Evolutionary conservation across 2,113 vertebrate genomes (phyloP), one percentile per base, ranked within the genome.

Genomic region (Perca fluviatilis): DNA sequence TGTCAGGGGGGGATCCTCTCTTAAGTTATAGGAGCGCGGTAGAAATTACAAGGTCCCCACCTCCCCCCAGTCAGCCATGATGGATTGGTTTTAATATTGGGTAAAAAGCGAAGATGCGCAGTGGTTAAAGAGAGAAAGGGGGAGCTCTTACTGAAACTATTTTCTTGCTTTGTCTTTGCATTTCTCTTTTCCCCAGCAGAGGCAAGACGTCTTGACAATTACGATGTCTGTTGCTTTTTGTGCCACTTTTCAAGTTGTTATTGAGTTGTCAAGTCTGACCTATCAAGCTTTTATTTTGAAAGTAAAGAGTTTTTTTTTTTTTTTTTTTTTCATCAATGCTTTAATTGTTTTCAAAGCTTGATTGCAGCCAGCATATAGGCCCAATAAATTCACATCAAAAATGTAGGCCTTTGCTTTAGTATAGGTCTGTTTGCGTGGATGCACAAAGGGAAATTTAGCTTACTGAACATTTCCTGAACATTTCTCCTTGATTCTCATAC

Each of bases 61-160:
- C 86, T 8, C n/a, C 19, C 27, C 62, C 0, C 23, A 75, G 85
- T 92, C 91, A 88, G 77, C 78, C 72, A 75, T 95, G 95, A 95
- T 95, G 90, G 94, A 95, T 94, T 87, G 63, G 81, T 95, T 95
- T 94, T 95, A 95, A 95, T 95, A 95, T 94, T 69, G 47, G 49
- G 74, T 71, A 87, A 87, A 83, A 89, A 89, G 83, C 84, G 86
- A 86, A 92, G 82, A 90, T 84, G 79, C 69, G 2, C 50, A 46
- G 74, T 83, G 83, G 93, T 91, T 89, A 88, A 88, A 89, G 63
- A 60, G 47, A 67, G 80, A 68, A 56, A 75, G 53, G 36, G 54
- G 61, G 62, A 46, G 67, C 51, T 33, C 49, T 21, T 33, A 36
- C 66, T 66, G 50, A 65, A 75, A 83, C 33, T 68, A 5, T 79